phyloP scores from a whole-genome alignment of 2,797 vertebrate genomes.

The Hoplostethus atlanticus region DNA sequence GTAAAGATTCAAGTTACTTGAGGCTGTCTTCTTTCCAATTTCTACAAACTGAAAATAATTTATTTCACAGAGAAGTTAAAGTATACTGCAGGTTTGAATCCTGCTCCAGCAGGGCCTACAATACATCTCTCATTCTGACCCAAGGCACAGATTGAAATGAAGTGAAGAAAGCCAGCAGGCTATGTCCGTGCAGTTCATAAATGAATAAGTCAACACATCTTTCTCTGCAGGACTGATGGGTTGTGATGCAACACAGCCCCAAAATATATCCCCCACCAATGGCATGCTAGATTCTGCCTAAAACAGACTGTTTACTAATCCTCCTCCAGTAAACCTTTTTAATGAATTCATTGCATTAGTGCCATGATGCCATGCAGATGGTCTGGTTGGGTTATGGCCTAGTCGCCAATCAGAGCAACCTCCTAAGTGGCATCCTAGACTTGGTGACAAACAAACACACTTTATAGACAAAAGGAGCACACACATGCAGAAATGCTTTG shows the following conservation, averaged over 20 bases:
- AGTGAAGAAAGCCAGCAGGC: slow-evolving; percentile 3
- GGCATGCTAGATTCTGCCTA: not conserved
- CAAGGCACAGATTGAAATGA: slow-evolving; percentile 6
- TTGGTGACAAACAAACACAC: not conserved
- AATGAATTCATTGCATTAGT: slow-evolving; percentile 30
- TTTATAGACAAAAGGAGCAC: not conserved
- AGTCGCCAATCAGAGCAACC: not conserved
- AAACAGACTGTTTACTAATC: slow-evolving; percentile 27
- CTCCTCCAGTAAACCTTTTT: slow-evolving; percentile 18
- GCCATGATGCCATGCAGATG: slow-evolving; percentile 22
- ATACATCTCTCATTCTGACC: slow-evolving; percentile 1
- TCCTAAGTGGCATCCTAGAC: not conserved
- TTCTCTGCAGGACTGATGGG: slow-evolving; percentile 15
- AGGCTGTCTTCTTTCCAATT: slow-evolving; percentile 6
- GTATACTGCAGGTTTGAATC: slow-evolving; percentile 6
- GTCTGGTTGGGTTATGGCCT: not conserved
- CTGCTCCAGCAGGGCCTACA: not conserved
- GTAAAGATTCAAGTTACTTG: not conserved
- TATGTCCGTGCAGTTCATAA: not conserved
- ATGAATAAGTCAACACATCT: slow-evolving; percentile 19
- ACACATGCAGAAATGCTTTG: not conserved
- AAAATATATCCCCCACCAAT: slow-evolving; percentile 8
- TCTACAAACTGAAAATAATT: slow-evolving; percentile 9
- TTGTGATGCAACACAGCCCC: slow-evolving; percentile 15
- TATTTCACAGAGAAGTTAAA: slow-evolving; percentile 8